Conservation (phyloP, 2,797 vertebrate genomes). For the Tachyglossus aculeatus region DNA sequence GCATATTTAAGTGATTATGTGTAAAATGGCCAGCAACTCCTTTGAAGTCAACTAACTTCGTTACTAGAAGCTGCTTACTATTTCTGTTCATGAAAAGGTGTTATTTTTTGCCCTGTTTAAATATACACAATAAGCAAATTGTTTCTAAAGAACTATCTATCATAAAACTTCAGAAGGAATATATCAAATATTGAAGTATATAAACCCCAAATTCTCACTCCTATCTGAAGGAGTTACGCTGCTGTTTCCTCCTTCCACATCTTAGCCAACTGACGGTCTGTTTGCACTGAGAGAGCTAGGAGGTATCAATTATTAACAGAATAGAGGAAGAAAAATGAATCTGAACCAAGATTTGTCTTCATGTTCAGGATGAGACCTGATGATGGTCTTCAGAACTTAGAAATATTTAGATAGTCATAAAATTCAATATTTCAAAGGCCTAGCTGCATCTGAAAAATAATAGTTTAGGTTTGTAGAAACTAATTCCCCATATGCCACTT, state of each 20-base stretch:
- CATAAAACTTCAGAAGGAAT: no score
- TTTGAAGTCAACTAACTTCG: no score
- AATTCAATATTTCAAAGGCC: slow-evolving; percentile 16
- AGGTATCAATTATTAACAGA: fast-evolving
- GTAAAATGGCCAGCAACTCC: no score
- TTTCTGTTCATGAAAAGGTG: no score
- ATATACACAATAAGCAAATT: no score
- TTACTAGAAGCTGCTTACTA: no score
- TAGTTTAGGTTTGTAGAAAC: background rate
- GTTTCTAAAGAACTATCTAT: no score
- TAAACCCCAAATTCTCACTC: no score
- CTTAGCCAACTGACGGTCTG: background rate
- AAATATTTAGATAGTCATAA: slow-evolving; percentile 14
- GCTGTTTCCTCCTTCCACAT: background rate
- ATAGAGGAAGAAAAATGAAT: background rate
- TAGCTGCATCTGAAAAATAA: slow-evolving; percentile 2
- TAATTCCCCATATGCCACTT: background rate
- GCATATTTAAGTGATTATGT: no score
- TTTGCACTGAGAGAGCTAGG: background rate
- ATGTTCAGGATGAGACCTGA: background rate
- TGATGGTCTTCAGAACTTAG: background rate
- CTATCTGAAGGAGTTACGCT: no score
- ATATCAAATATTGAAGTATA: no score
- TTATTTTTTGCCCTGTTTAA: no score
- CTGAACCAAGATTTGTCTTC: background rate